These are phyloP conservation scores for Phrynocephalus vlangalii DNA, from an alignment of 2,797 vertebrate species.

Conservation along the genomic window DNA sequence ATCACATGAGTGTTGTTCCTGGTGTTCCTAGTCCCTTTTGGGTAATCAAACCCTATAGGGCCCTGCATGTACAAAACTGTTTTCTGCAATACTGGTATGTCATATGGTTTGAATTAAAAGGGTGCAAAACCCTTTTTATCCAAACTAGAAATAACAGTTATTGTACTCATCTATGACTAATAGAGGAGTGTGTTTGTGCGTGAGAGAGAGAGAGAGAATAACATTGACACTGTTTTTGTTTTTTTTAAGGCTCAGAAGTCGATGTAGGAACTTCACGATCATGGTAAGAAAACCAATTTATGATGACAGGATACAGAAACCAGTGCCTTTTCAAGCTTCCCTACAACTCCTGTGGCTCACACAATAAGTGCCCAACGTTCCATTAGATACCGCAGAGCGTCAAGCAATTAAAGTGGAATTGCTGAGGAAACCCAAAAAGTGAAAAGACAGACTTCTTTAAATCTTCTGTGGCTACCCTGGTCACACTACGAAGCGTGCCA, in stretches of 20 bases:
- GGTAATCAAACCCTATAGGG: neutral
- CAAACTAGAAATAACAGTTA: neutral
- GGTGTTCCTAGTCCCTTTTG: neutral
- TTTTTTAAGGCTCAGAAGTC: neutral
- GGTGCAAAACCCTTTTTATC: neutral
- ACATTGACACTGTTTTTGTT: neutral
- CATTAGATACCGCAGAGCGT: conserved; percentile 45
- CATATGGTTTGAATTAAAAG: neutral
- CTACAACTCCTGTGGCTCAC: conserved; percentile 17
- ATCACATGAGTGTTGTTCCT: neutral
- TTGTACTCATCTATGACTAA: conserved; percentile 14
- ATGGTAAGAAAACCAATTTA: conserved; percentile 40
- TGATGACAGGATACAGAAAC: conserved; percentile 13
- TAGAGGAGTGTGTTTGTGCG: neutral
- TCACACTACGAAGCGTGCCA: conserved; percentile 49
- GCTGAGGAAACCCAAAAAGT: conserved; percentile 52
- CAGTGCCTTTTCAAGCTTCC: conserved; percentile 42
- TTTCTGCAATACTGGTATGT: neutral
- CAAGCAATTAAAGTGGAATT: conserved; percentile 45
- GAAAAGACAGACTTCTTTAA: conserved; percentile 39
- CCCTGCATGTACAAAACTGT: neutral
- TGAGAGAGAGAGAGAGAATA: neutral
- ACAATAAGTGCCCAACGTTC: conserved; percentile 15
- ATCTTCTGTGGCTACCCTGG: conserved; percentile 44
- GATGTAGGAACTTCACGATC: conserved; percentile 46